Evolutionary conservation across 2,113 vertebrate genomes (phyloP).

Genomic region (Sebastes schlegelii): DNA sequence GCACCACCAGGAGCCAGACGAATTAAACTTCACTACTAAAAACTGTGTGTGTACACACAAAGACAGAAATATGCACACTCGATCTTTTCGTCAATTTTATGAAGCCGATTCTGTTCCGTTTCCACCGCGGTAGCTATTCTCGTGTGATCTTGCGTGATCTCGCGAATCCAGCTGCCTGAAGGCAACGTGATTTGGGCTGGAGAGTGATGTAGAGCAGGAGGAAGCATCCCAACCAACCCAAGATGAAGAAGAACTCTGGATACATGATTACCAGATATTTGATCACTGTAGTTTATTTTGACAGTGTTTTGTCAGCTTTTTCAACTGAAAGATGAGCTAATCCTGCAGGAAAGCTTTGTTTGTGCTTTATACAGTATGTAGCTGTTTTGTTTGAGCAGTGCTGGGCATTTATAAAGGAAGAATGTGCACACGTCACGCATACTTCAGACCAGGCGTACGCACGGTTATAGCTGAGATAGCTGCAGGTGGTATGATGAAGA

Average conservation of each 20-base stretch:
- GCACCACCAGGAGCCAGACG: background rate
- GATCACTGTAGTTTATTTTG: no score
- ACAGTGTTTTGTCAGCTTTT: no score
- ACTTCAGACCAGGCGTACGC: background rate
- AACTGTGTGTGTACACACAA: background rate
- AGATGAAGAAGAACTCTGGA: no score
- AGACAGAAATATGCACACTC: background rate
- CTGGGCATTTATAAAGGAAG: background rate
- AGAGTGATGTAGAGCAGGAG: no score
- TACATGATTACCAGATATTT: no score
- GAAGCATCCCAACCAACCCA: no score
- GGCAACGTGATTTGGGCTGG: no score
- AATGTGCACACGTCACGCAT: background rate
- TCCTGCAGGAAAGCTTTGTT: no score
- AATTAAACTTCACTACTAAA: background rate
- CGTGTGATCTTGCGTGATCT: no score
- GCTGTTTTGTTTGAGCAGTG: slow-evolving; percentile 34
- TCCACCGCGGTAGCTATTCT: no score
- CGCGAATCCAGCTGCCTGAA: no score
- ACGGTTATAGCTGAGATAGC: background rate
- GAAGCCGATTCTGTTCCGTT: background rate
- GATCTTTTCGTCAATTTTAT: background rate
- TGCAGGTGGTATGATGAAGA: background rate
- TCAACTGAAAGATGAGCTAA: no score
- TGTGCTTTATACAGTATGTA: slow-evolving; percentile 1